A percentile compares a stretch with the other conserved stretches of the same genome.
These are phyloP conservation scores for Eupelmus urozonus DNA, from an alignment of 2,888 invertebrate species.

Conservation along the genomic window DNA sequence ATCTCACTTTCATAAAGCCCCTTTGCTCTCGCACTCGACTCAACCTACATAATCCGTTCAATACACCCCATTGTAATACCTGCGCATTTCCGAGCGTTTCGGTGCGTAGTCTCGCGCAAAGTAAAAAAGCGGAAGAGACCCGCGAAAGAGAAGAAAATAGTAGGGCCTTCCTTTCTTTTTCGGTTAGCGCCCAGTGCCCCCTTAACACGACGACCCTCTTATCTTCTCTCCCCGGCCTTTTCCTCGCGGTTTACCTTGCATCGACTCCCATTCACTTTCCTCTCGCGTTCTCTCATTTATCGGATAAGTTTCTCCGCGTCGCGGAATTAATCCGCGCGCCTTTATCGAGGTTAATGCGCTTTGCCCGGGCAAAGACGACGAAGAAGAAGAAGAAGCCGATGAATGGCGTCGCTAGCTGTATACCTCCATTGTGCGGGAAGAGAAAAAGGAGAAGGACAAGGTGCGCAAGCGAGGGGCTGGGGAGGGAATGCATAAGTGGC, in stretches of 20 bases:
- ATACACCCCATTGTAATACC: conserved; percentile 47
- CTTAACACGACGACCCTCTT: conserved; percentile 42
- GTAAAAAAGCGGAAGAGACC: background rate
- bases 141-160: background rate
- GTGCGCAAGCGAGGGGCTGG: background rate
- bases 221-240: conserved; percentile 6
- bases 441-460: background rate
- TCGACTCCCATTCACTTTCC: background rate
- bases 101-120: background rate
- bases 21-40: conserved; percentile 49
- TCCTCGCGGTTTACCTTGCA: background rate
- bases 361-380: background rate
- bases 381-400: background rate
- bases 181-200: conserved; percentile 24
- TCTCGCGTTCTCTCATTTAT: conserved; percentile 29
- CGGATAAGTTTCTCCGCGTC: conserved; percentile 42
- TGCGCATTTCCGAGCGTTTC: background rate
- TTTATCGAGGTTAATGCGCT: conserved; percentile 53
- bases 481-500: background rate
- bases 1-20: conserved; percentile 45
- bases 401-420: background rate
- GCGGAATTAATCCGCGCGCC: conserved; percentile 55
- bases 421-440: background rate
- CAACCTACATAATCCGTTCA: conserved; percentile 54
- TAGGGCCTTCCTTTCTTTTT: background rate